These are phyloP conservation scores for Tympanuchus pallidicinctus DNA, from an alignment of 2,113 vertebrate species.

Conservation along the genomic window DNA sequence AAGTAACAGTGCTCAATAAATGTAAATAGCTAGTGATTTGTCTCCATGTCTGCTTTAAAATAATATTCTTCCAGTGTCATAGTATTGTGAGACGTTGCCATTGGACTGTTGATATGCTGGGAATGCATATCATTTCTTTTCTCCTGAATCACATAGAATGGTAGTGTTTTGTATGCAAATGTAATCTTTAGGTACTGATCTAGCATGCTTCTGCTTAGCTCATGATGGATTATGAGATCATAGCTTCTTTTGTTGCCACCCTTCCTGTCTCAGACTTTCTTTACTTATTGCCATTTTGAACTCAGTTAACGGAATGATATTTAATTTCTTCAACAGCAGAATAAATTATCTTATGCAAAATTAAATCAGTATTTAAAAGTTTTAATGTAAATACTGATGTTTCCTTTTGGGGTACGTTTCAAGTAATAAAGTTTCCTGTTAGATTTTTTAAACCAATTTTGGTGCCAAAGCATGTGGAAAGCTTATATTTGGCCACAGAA, in stretches of 20 bases:
- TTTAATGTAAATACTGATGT: background rate
- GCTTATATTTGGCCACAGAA: background rate
- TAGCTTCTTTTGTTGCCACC: background rate
- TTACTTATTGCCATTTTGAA: background rate
- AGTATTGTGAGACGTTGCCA: background rate
- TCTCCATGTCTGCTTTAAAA: background rate
- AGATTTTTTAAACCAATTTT: background rate
- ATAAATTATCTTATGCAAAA: background rate
- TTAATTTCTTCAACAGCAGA: background rate
- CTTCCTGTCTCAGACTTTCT: slow-evolving; percentile 9
- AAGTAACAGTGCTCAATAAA: rapidly evolving
- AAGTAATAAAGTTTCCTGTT: background rate
- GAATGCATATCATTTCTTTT: background rate
- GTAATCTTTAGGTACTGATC: background rate
- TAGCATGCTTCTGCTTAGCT: background rate
- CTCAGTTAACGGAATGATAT: background rate
- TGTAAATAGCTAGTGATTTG: background rate
- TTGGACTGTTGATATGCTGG: background rate
- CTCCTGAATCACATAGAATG: background rate
- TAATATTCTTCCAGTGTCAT: background rate
- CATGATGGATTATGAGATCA: background rate
- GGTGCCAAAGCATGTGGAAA: slow-evolving; percentile 6
- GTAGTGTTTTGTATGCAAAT: background rate
- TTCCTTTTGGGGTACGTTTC: background rate
- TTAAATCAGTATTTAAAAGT: background rate